Base-by-base conservation (phyloP, 2,888 invertebrate genomes). In the Eristalis tenax region DNA sequence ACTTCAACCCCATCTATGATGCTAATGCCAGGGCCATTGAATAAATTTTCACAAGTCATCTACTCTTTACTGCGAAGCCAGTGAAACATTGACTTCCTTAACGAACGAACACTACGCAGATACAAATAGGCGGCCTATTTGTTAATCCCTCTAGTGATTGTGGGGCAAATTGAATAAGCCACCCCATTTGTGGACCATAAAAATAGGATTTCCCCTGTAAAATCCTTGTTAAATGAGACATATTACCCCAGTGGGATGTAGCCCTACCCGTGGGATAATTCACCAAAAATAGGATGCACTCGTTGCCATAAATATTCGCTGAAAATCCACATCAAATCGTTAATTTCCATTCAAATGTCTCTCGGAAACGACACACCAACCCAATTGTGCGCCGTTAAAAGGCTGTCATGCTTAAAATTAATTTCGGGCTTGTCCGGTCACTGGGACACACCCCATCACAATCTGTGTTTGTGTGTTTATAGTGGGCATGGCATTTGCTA, bases 271-370 rank as follows among this genome's bases (percentile, higher is more conserved):
- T 38, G 11, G 68, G 73, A 80, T 80, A 81, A 69, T 81, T 74
- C 61, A 57, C 35, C 5, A 5, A 8, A 18, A 68, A 64, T 63
- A 38, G 64, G 40, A 32, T 69, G 28, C 22, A 38, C 28, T 13
- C 70, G 18, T 8, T 13, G 66, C 18, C 11, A 83, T 83, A 73
- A 77, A 83, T 77, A 71, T 50, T 50, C 10, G 1, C 40, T 22
- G 56, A 50, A 77, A 83, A 77, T 83, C 81, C 77, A 77, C 83
- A 77, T 71, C 83, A 83, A 77, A 77, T 65, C 61, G 77, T 83
- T 77, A 73, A 82, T 82, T 83, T 73, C 56, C 66, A 71, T 83
- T 77, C 61, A 83, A 83, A 69, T 78, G 74, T 65, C 74, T 50
- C 28, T 23, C 69, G 64, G 78, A 74, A 78, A 73, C 65, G 74